Evolutionary conservation across 2,113 vertebrate genomes (phyloP).

Genomic region (Vicugna pacos): DNA sequence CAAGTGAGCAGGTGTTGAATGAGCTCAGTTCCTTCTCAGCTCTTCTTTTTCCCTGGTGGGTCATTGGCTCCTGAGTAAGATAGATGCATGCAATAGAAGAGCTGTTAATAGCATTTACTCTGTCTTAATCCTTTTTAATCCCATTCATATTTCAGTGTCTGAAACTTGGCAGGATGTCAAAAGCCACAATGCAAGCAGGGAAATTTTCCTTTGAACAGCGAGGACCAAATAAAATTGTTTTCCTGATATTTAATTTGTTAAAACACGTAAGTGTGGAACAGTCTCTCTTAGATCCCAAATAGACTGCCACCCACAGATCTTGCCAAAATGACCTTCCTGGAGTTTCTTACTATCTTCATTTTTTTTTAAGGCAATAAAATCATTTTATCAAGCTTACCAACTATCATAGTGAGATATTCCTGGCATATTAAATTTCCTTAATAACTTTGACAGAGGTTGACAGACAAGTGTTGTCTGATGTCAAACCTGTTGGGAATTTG

Average conservation of each 20-base stretch:
- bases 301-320: conserved; percentile 18
- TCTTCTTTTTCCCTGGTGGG: conserved; percentile 44
- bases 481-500: not conserved
- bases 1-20: conserved; percentile 31
- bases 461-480: not conserved
- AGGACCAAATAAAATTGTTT: conserved; percentile 17
- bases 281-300: not conserved
- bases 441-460: not conserved
- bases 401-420: not conserved
- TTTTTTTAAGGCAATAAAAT: not conserved
- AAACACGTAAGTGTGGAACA: not conserved
- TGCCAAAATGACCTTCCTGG: conserved; percentile 4
- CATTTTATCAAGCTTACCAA: not conserved
- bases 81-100: conserved; percentile 48
- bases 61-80: conserved; percentile 27
- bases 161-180: conserved; percentile 67
- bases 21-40: not conserved
- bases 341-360: not conserved
- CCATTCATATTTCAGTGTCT: conserved; percentile 75
- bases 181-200: conserved; percentile 45
- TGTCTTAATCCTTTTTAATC: conserved; percentile 74
- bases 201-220: conserved; percentile 57
- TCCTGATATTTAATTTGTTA: conserved; percentile 58
- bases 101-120: conserved; percentile 49
- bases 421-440: not conserved